Evolutionary conservation across 2,888 invertebrate genomes (phyloP).

Genomic region (Seira musarum): DNA sequence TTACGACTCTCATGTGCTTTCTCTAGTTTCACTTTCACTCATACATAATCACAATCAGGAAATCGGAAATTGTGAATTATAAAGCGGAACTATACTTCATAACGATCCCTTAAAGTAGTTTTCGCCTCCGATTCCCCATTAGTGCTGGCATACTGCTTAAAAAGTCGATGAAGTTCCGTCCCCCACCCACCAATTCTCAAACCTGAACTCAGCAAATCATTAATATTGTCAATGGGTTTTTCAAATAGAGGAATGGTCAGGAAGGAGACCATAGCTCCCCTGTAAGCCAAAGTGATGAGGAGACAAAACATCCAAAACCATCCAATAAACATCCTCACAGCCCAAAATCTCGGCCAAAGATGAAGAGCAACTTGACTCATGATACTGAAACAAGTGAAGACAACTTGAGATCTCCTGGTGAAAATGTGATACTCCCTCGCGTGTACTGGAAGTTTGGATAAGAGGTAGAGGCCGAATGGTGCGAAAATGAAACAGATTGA

Average conservation of each 20-base stretch:
- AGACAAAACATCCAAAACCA: slow-evolving; percentile 92
- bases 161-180: slow-evolving; percentile 65
- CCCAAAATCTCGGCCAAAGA: slow-evolving; percentile 76
- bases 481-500: slow-evolving; percentile 66
- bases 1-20: no score
- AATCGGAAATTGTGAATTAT: no score
- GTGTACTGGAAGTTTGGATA: slow-evolving; percentile 54
- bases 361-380: slow-evolving; percentile 68
- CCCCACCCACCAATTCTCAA: slow-evolving; percentile 68
- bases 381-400: slow-evolving; percentile 66
- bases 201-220: slow-evolving; percentile 64
- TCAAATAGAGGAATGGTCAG: slow-evolving; percentile 69
- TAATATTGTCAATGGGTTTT: slow-evolving; percentile 66
- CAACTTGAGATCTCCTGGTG: slow-evolving; percentile 47
- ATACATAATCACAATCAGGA: no score
- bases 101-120: slow-evolving; percentile 40
- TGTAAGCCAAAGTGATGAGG: slow-evolving; percentile 84
- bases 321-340: slow-evolving; percentile 84
- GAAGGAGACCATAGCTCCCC: slow-evolving; percentile 73
- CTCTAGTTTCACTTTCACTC: neutral
- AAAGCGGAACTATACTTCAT: slow-evolving; percentile 63
- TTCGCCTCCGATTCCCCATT: slow-evolving; percentile 41
- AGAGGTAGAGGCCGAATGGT: slow-evolving; percentile 60
- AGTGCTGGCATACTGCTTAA: slow-evolving; percentile 51
- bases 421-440: slow-evolving; percentile 56